Conservation (phyloP, 2,113 vertebrate genomes). For the Myxocyprinus asiaticus region DNA sequence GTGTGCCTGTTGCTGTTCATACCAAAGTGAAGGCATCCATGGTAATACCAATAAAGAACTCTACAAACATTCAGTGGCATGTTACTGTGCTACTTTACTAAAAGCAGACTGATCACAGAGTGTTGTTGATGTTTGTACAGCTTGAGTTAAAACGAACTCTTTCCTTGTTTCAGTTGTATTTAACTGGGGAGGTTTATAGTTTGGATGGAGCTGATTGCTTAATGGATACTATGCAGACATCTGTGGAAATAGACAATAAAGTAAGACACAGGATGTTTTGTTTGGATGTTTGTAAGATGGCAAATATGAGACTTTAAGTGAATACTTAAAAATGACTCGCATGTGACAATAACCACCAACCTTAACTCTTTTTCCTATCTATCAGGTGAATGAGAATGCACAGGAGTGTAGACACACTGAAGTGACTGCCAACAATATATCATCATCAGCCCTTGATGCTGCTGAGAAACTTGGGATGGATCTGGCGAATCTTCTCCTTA, state of each 20-base stretch:
- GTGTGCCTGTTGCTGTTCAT: slow-evolving; percentile 85
- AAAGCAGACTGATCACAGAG: background rate
- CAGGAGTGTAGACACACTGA: slow-evolving; percentile 74
- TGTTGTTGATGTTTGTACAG: background rate
- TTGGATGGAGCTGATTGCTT: slow-evolving; percentile 83
- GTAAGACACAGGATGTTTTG: slow-evolving; percentile 29
- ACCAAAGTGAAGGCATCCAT: slow-evolving; percentile 77
- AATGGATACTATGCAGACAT: slow-evolving; percentile 82
- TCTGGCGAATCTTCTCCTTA: slow-evolving; percentile 78
- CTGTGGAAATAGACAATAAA: slow-evolving; percentile 53
- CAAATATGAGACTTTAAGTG: no score
- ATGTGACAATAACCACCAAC: background rate
- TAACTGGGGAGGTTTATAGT: slow-evolving; percentile 88
- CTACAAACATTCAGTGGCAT: background rate
- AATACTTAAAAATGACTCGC: background rate
- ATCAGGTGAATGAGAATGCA: slow-evolving; percentile 72
- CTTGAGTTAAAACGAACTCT: slow-evolving; percentile 2
- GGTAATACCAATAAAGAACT: slow-evolving; percentile 63
- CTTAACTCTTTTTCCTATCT: background rate
- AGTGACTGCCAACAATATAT: slow-evolving; percentile 75
- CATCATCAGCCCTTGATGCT: slow-evolving; percentile 68
- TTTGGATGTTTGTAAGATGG: background rate
- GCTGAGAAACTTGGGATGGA: slow-evolving; percentile 81
- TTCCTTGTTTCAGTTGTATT: slow-evolving; percentile 73
- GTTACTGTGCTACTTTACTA: background rate